These are phyloP conservation scores for Drosophila tripunctata DNA, from an alignment of 2,888 invertebrate species.

Conservation along the genomic window DNA sequence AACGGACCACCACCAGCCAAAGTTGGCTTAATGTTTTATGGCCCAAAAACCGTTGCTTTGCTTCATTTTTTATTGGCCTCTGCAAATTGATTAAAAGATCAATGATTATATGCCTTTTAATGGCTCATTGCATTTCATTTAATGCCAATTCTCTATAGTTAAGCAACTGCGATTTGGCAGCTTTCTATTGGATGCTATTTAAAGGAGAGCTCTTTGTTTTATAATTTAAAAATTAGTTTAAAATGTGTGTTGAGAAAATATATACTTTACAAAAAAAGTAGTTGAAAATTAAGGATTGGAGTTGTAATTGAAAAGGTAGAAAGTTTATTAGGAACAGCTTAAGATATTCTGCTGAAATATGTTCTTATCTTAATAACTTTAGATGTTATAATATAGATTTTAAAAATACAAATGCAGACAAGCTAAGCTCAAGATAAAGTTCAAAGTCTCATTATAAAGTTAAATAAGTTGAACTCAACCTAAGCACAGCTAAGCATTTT, in stretches of 20 bases:
- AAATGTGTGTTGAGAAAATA: not conserved
- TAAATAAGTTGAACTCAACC: not conserved
- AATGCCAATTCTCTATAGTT: slow-evolving; percentile 45
- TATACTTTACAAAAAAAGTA: not conserved
- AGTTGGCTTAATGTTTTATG: slow-evolving; percentile 62
- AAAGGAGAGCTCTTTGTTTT: too few species aligned
- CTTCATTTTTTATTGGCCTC: slow-evolving; percentile 50
- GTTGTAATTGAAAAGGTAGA: not conserved
- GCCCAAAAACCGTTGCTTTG: slow-evolving; percentile 34
- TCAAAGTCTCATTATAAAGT: not conserved
- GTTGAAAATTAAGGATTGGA: not conserved
- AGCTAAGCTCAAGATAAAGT: too few species aligned
- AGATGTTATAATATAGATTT: too few species aligned
- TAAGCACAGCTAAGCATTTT: not conserved
- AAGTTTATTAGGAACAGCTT: too few species aligned
- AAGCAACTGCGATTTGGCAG: slow-evolving; percentile 43
- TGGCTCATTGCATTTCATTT: slow-evolving; percentile 75
- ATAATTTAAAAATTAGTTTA: not conserved
- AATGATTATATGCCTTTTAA: slow-evolving; percentile 73
- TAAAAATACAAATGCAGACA: too few species aligned
- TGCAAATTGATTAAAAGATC: slow-evolving; percentile 77
- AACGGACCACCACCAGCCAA: slow-evolving; percentile 54
- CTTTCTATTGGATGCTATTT: too few species aligned
- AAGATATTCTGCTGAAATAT: too few species aligned
- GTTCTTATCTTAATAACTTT: too few species aligned